Evolutionary conservation across 2,888 invertebrate genomes (phyloP).

Genomic region (Zonitis immaculata): DNA sequence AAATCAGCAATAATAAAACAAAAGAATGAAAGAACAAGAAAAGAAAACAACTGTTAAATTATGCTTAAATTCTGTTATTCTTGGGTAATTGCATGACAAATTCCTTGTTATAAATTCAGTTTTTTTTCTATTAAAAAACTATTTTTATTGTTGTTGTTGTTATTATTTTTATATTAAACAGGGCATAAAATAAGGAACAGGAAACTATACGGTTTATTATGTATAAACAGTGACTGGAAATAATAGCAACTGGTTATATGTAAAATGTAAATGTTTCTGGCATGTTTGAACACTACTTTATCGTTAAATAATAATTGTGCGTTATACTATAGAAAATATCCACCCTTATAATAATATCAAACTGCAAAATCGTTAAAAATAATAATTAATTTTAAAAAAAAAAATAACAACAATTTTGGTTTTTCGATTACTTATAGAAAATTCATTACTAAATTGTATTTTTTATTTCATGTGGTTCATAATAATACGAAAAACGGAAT

Average conservation of each 20-base stretch:
- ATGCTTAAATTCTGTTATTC: slow-evolving; percentile 6
- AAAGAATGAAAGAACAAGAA: too few species aligned
- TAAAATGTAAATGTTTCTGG: slow-evolving; percentile 14
- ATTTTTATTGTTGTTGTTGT: not conserved
- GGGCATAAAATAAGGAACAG: slow-evolving; percentile 19
- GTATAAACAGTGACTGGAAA: not conserved
- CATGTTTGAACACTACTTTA: slow-evolving; percentile 5
- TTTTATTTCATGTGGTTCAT: too few species aligned
- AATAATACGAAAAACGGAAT: not conserved
- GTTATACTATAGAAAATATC: not conserved
- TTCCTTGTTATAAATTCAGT: not conserved
- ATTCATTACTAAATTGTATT: too few species aligned
- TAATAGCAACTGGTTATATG: slow-evolving; percentile 5
- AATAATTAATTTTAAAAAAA: too few species aligned
- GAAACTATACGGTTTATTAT: slow-evolving; percentile 5
- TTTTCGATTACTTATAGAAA: too few species aligned
- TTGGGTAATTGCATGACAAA: slow-evolving; percentile 14
- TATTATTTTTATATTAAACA: slow-evolving; percentile 12
- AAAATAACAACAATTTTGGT: too few species aligned
- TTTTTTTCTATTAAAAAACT: not conserved
- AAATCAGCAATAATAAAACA: slow-evolving; percentile 8
- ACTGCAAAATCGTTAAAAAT: not conserved
- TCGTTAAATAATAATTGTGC: slow-evolving; percentile 2
- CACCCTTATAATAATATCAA: too few species aligned
- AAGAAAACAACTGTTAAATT: not conserved